phyloP scores from a whole-genome alignment of 2,113 vertebrate species.

The Uropsilus gracilis region DNA sequence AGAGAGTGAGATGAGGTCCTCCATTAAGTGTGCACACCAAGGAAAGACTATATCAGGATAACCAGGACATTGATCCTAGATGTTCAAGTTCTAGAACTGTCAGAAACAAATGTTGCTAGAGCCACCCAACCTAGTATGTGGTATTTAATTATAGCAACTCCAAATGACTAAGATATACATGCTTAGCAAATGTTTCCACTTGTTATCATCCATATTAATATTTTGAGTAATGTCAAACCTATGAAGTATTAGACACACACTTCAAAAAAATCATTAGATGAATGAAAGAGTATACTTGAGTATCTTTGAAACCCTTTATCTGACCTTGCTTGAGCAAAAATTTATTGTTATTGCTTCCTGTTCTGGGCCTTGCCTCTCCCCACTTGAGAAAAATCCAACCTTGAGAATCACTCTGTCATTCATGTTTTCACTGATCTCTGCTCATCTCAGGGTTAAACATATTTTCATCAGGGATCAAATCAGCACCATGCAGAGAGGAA shows the following conservation, averaged over 20 bases:
- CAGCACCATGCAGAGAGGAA: conserved; percentile 41
- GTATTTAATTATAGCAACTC: background rate
- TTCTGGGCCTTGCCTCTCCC: background rate
- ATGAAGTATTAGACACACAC: background rate
- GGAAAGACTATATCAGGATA: background rate
- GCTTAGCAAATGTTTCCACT: background rate
- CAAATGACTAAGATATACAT: background rate
- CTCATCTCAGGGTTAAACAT: conserved; percentile 44
- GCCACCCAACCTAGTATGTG: background rate
- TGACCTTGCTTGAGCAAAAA: background rate
- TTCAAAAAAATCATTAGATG: background rate
- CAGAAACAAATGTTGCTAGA: background rate
- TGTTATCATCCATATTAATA: background rate
- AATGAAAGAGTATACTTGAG: background rate
- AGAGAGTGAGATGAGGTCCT: background rate
- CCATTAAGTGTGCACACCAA: background rate
- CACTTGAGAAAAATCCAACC: background rate
- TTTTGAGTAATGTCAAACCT: background rate
- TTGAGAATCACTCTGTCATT: background rate
- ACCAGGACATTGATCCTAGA: background rate
- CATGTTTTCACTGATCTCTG: conserved; percentile 9
- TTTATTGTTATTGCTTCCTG: background rate
- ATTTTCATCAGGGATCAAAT: conserved; percentile 61
- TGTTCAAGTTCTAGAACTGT: background rate
- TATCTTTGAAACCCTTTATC: background rate